Conservation (phyloP, 2,113 vertebrate genomes). For the Bucco capensis region DNA sequence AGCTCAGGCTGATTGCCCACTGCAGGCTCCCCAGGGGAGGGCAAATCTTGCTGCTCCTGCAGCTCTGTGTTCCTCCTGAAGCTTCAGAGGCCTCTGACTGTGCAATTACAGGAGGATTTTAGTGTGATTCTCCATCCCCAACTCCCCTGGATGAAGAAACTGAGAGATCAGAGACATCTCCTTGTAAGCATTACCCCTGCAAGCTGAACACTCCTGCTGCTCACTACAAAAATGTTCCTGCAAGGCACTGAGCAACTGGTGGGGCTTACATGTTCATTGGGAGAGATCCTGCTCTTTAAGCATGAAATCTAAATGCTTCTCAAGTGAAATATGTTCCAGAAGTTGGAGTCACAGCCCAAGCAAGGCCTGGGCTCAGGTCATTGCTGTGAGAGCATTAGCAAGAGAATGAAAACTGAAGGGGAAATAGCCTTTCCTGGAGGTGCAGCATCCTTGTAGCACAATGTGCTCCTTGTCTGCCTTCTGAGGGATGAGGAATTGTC, state of each 20-base stretch:
- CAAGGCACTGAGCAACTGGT: not conserved
- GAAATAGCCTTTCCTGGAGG: no score
- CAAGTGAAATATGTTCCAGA: not conserved
- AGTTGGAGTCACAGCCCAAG: not conserved
- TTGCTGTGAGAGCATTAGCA: not conserved
- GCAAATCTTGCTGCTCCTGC: fast-evolving
- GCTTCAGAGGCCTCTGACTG: conserved; percentile 37
- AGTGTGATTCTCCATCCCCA: conserved; percentile 26
- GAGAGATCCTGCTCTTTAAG: no score
- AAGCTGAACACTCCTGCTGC: conserved; percentile 19
- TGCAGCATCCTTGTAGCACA: no score
- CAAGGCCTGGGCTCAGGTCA: not conserved
- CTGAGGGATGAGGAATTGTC: no score
- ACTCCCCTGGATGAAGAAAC: conserved; percentile 20
- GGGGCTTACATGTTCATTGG: not conserved
- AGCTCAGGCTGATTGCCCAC: not conserved
- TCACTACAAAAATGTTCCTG: conserved; percentile 6
- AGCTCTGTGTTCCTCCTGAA: not conserved
- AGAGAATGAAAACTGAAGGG: not conserved
- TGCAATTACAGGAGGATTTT: conserved; percentile 45
- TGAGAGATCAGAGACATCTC: conserved; percentile 14
- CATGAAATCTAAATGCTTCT: no score
- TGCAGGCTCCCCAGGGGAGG: fast-evolving
- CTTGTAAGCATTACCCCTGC: not conserved
- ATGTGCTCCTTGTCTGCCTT: no score